These are phyloP conservation scores for Melanostigma gelatinosum DNA, from an alignment of 2,113 vertebrate species.

Conservation along the genomic window DNA sequence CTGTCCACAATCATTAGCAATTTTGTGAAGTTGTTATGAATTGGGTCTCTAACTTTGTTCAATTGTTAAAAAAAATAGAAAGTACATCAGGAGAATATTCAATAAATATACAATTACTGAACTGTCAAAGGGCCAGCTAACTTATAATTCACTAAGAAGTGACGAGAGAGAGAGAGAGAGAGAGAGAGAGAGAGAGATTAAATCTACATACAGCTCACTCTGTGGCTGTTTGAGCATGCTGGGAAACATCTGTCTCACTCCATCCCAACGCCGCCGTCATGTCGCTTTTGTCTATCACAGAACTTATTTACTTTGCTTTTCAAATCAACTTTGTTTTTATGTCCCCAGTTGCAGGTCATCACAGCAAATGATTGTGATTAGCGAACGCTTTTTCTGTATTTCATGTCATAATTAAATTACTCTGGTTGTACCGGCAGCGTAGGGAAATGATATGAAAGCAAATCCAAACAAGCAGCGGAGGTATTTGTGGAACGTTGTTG, in stretches of 20 bases:
- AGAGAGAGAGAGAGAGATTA: conserved; percentile 1
- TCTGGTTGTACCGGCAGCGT: neutral
- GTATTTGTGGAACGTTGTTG: neutral
- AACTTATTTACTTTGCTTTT: conserved; percentile 29
- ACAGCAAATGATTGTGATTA: conserved; percentile 48
- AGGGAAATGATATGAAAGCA: conserved; percentile 18
- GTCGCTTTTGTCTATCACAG: conserved; percentile 1
- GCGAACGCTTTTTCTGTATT: conserved; percentile 14
- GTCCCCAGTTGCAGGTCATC: conserved; percentile 29
- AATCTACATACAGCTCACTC: conserved; percentile 15
- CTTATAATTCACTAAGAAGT: conserved; percentile 40
- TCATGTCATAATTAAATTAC: conserved; percentile 15
- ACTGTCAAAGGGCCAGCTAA: conserved; percentile 28
- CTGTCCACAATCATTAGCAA: neutral
- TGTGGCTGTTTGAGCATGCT: conserved; percentile 42
- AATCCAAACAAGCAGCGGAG: neutral
- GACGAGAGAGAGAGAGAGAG: conserved; percentile 9
- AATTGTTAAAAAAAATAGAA: neutral
- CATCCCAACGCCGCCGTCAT: neutral
- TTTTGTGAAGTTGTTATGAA: neutral
- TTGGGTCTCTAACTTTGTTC: neutral
- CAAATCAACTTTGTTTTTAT: conserved; percentile 20
- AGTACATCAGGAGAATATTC: conserved; percentile 1
- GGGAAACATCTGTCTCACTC: conserved; percentile 57
- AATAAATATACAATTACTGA: conserved; percentile 24